These are phyloP conservation scores for Heliconius sara DNA, from an alignment of 2,888 invertebrate genomes.

Conservation along the genomic window DNA sequence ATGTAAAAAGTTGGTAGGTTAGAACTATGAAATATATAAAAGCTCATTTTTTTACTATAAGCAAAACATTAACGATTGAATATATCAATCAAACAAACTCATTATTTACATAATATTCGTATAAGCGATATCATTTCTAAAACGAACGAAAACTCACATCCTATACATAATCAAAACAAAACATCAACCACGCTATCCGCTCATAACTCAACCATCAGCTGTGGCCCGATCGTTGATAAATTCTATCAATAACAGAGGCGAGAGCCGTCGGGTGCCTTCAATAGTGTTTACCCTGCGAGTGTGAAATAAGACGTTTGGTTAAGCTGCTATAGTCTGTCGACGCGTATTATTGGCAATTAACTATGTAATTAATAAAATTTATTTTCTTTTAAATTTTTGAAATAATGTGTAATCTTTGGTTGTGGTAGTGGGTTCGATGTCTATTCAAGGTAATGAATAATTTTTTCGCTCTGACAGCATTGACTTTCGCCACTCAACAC, in stretches of 20 bases:
- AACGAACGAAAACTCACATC: not conserved
- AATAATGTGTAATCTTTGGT: too few relatives aligned
- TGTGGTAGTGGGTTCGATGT: too few relatives aligned
- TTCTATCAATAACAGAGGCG: conserved; percentile 80
- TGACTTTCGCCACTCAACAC: too few relatives aligned
- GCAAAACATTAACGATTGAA: too few relatives aligned
- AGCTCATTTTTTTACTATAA: too few relatives aligned
- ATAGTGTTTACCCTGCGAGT: conserved; percentile 74
- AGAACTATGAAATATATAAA: too few relatives aligned
- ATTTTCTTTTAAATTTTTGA: too few relatives aligned
- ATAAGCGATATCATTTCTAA: not conserved
- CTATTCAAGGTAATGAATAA: too few relatives aligned
- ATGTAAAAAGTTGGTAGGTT: too few relatives aligned
- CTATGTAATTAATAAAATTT: too few relatives aligned
- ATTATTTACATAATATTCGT: not conserved
- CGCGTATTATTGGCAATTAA: conserved; percentile 44
- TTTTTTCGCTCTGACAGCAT: too few relatives aligned
- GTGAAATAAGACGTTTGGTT: conserved; percentile 66
- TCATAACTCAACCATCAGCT: conserved; percentile 44
- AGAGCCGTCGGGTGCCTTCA: conserved; percentile 75
- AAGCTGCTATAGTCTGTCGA: conserved; percentile 60
- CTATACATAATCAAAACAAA: not conserved
- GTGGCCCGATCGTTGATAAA: conserved; percentile 78
- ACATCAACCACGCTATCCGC: conserved; percentile 49
- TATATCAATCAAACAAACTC: not conserved